Conservation (phyloP, 2,797 vertebrate species). For the Botia almorhae region DNA sequence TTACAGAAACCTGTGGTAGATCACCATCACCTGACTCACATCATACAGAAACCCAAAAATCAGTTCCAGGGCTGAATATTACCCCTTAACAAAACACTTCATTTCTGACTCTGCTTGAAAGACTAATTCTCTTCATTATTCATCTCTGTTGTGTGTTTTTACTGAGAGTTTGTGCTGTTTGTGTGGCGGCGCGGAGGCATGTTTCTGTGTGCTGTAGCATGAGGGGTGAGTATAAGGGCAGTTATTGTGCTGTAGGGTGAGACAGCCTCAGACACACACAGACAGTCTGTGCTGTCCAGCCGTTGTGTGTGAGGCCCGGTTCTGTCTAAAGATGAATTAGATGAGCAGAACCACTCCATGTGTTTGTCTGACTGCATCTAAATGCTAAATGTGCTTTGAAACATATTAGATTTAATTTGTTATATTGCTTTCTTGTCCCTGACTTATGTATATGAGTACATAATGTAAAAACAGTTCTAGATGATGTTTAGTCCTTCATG, state of each 20-base stretch:
- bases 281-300: conserved; percentile 80
- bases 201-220: conserved; percentile 84
- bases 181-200: conserved; percentile 74
- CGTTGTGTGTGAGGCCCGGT: conserved; percentile 47
- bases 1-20: conserved; percentile 39
- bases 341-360: conserved; percentile 18
- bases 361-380: conserved; percentile 2
- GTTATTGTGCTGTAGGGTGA: conserved; percentile 76
- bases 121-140: neutral
- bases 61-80: neutral
- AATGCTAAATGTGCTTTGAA: conserved; percentile 6
- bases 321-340: conserved; percentile 40
- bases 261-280: conserved; percentile 71
- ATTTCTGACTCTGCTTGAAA: too few species aligned
- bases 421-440: too few species aligned
- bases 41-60: too few species aligned
- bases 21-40: too few species aligned
- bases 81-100: neutral
- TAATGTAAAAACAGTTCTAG: too few species aligned
- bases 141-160: neutral
- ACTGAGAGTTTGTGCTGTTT: conserved; percentile 61
- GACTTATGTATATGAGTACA: too few species aligned
- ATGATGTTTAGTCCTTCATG: too few species aligned
- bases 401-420: too few species aligned
- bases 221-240: conserved; percentile 76